A percentile compares a stretch with the other conserved stretches of the same genome.
Conservation (phyloP, 2,113 vertebrate species). For the Oryzias celebensis region DNA sequence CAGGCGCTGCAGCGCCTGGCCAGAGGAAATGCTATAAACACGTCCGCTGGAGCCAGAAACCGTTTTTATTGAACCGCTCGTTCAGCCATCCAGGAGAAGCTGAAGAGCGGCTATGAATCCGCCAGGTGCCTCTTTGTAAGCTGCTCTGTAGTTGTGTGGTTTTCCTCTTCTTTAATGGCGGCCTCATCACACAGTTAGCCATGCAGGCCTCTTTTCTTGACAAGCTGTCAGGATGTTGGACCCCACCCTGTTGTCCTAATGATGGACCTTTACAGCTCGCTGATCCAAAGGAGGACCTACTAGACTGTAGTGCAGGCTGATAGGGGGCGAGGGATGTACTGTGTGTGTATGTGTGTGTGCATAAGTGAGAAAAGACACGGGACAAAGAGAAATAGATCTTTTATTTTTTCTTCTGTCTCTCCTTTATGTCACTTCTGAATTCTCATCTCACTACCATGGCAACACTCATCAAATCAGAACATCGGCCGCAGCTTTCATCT, state of each 20-base stretch:
- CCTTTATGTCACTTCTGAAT: conserved; percentile 40
- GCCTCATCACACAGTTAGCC: conserved; percentile 62
- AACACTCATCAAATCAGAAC: conserved; percentile 77
- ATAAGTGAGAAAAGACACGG: conserved; percentile 3
- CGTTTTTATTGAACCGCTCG: conserved; percentile 64
- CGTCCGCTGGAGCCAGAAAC: conserved; percentile 62
- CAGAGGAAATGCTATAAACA: conserved; percentile 74
- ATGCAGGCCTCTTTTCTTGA: conserved; percentile 59
- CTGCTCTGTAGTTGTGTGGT: conserved; percentile 17
- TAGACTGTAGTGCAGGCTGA: conserved; percentile 51
- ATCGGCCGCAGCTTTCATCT: conserved; percentile 66
- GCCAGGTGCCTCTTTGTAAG: conserved; percentile 53
- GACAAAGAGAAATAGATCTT: conserved; percentile 14
- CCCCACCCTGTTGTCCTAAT: conserved; percentile 67
- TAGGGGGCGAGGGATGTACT: conserved; percentile 16
- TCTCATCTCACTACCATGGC: conserved; percentile 67
- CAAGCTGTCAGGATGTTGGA: conserved; percentile 64
- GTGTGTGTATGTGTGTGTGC: conserved; percentile 18
- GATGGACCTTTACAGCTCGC: conserved; percentile 71
- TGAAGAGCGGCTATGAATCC: conserved; percentile 38
- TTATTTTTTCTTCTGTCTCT: conserved; percentile 37
- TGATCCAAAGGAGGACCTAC: conserved; percentile 55
- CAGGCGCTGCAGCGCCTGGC: conserved; percentile 54
- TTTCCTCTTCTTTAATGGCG: conserved; percentile 46
- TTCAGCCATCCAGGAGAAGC: conserved; percentile 51